Evolutionary conservation across 2,113 vertebrate species (phyloP), one percentile per base, ranked within the genome.

Genomic region (Cynocephalus volans): DNA sequence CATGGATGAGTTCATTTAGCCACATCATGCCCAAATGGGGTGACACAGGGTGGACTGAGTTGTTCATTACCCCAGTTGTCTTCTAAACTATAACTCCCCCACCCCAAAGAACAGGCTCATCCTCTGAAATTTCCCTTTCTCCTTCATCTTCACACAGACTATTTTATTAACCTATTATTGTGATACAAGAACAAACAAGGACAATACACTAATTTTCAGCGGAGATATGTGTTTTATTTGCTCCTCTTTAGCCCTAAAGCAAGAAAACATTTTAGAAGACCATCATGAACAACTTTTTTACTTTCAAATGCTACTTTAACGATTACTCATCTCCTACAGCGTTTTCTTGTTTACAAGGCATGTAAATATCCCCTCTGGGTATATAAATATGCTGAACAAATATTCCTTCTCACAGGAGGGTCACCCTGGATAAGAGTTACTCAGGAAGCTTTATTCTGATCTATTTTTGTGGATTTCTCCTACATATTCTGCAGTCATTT

Each of bases 401-500:
- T 96, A 87, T 80, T 97, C 26, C 48, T 15, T 83, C 48, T 96
- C 82, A 75, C 18, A 54, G 52, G 90, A 96, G 50, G 60, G 96
- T 72, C 69, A 85, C 50, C 41, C 45, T 96, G 58, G 72, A 88
- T 88, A 91, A 88, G 58, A 95, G 75, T 88, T 52, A 93, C 60
- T 93, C 64, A 36, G 60, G 70, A 93, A 95, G 33, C 75, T 93
- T 95, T 84, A 65, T 95, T 96, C 90, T 73, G 83, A 64, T 93
- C 81, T 93, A 84, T 93, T 96, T 96, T 89, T 94, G 69, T 88
- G 88, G 31, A 81, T 95, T 93, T 95, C 85, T 76, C 97, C 70
- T 93, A 90, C 54, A 96, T 80, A 95, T 73, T 95, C 82, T 92
- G 88, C 48, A 87, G 56, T 88, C 76, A 93, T 96, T 93, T 96